Base-by-base conservation (phyloP, 1,140 invertebrate genomes). In the Apocrypta bakeri region DNA sequence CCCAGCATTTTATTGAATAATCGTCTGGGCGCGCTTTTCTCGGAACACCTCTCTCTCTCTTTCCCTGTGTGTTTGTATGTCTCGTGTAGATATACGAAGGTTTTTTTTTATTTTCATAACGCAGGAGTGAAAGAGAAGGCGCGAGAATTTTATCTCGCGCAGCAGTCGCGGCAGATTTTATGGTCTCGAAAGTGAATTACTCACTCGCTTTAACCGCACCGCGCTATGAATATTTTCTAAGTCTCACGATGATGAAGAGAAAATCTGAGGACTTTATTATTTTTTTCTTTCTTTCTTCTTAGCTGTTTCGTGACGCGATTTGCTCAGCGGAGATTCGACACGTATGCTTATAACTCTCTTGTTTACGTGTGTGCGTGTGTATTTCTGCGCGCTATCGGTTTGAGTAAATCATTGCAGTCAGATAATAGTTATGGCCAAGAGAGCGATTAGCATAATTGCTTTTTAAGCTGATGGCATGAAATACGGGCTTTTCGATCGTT, bases 391-490 rank as follows among this genome's bases (percentile, higher is more conserved):
- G 3, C 61, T 77, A 63, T 63, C 74, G 48, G 31, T 29, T 40
- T 27, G 33, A 14, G 48, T 77, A 77, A 77, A 77, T 77, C 73
- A 77, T 71, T 56, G 64, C 3, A 2, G 37, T 7, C 27, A 42
- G 37, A 37, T 63, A 77, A 77, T 82, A 40, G 37, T 68, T 63
- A 63, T 63, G 56, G 27, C 17, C 24, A 29, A 2, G 33, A 1
- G 69, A 21, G 29, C 31, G 74, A 72, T 82, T 82, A 82, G 74
- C 64, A 82, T 82, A 82, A 82, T 77, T 40, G 71, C 81, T 77
- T 37, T 69, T 42, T 66, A 61, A 31, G 37, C 27, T 33, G 48
- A 11, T 25, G 24, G 9, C 71, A 14, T 73, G 24, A 74, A 81
- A 42, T 66, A 74, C 42, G n/a, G 56, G 73, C 48, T 81, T 29